Conservation (phyloP, 1,140 invertebrate genomes). For the Brachionus manjavacas region DNA sequence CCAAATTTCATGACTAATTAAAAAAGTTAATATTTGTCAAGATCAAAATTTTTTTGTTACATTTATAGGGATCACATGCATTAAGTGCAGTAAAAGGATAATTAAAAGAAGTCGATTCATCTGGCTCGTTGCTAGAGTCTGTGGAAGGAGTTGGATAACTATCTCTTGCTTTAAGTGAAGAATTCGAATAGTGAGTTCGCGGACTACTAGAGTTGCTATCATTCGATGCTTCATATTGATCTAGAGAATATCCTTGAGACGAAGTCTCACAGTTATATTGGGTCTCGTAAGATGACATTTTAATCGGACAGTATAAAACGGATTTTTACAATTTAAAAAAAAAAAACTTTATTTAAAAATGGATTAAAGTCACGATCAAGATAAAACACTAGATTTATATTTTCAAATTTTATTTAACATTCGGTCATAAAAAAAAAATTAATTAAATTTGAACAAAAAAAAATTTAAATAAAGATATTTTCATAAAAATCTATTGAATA, state of each 20-base stretch:
- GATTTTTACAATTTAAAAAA: background rate
- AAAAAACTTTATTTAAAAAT: background rate
- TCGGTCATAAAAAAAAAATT: background rate
- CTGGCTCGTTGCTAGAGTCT: slow-evolving; percentile 9
- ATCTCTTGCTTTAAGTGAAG: background rate
- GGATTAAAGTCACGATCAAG: background rate
- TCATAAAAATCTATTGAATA: background rate
- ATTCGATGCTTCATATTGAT: slow-evolving; percentile 10
- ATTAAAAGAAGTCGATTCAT: background rate
- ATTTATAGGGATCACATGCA: background rate
- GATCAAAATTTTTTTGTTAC: background rate
- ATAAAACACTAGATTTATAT: background rate
- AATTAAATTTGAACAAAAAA: background rate
- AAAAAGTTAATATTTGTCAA: background rate
- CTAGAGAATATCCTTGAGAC: background rate
- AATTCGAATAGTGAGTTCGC: background rate
- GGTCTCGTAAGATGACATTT: background rate
- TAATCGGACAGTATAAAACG: background rate
- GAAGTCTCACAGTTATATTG: background rate
- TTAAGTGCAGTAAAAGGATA: background rate
- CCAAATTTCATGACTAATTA: background rate
- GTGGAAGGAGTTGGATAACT: slow-evolving; percentile 16
- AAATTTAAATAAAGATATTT: background rate
- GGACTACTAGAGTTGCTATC: background rate
- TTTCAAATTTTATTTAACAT: slow-evolving; percentile 40